phyloP scores from a whole-genome alignment of 2,888 invertebrate species.

The Nipponacmea schrenckii region DNA sequence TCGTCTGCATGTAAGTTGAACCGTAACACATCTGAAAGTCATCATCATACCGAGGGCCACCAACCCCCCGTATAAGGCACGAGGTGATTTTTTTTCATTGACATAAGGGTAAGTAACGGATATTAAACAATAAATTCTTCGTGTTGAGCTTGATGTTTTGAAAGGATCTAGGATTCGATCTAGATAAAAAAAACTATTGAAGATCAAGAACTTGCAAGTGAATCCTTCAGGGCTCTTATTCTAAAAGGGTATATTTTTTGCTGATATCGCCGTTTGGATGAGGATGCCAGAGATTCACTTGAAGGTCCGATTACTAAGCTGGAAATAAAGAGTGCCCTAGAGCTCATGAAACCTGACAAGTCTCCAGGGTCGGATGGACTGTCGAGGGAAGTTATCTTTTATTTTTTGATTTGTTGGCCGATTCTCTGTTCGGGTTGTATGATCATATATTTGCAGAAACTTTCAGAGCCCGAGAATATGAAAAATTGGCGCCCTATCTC shows the following conservation, averaged over 20 bases:
- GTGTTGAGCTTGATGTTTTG: not conserved
- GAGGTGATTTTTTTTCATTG: too few species aligned
- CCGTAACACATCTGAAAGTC: too few species aligned
- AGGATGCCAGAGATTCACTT: slow-evolving; percentile 18
- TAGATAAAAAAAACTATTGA: slow-evolving; percentile 10
- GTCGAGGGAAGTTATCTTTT: slow-evolving; percentile 31
- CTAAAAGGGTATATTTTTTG: slow-evolving; percentile 2
- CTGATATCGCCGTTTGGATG: slow-evolving; percentile 10
- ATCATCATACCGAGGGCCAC: too few species aligned
- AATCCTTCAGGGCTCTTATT: slow-evolving; percentile 11
- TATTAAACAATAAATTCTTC: too few species aligned
- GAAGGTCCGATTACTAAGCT: slow-evolving; percentile 16
- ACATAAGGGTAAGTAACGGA: too few species aligned
- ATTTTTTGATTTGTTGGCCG: slow-evolving; percentile 28
- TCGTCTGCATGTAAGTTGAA: too few species aligned
- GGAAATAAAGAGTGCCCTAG: slow-evolving; percentile 11
- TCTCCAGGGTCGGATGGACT: slow-evolving; percentile 37
- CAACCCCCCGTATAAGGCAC: too few species aligned
- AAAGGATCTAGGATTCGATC: slow-evolving; percentile 15
- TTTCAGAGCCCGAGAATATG: slow-evolving; percentile 17
- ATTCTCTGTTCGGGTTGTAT: too few species aligned
- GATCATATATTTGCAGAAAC: slow-evolving; percentile 42
- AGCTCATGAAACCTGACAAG: slow-evolving; percentile 27
- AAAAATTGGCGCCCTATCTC: slow-evolving; percentile 42
- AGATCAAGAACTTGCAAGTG: slow-evolving; percentile 15